These are phyloP conservation scores for Chiroxiphia lanceolata DNA, from an alignment of 2,797 vertebrate species.

Conservation along the genomic window DNA sequence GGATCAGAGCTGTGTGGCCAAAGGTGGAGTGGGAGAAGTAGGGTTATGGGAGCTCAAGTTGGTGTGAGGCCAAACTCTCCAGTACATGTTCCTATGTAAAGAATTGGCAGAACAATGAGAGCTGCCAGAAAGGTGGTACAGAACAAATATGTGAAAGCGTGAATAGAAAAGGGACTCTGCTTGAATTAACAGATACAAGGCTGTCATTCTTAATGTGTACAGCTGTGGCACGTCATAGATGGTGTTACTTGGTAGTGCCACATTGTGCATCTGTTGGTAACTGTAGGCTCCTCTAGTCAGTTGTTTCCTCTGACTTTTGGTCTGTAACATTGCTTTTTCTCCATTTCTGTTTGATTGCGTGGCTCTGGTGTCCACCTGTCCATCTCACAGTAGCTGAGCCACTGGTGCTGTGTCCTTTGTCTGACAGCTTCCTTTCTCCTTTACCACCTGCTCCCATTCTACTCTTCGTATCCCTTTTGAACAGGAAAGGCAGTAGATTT, in stretches of 20 bases:
- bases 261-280: not conserved
- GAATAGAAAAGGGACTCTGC: not conserved
- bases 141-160: not conserved
- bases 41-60: not conserved
- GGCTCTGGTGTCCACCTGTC: not conserved
- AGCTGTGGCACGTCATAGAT: not conserved
- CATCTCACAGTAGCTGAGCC: not conserved
- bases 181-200: conserved; percentile 26
- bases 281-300: not conserved
- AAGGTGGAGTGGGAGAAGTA: not conserved
- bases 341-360: not conserved
- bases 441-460: not conserved
- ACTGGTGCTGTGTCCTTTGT: not conserved
- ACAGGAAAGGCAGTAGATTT: conserved; percentile 8
- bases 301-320: conserved; percentile 13
- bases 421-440: not conserved
- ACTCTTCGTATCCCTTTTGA: not conserved
- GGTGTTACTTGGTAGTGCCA: conserved; percentile 44
- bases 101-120: not conserved
- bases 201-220: conserved; percentile 39
- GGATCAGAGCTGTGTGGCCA: not conserved
- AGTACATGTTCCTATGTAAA: not conserved
- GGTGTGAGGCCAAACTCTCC: not conserved
- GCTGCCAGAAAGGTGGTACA: not conserved
- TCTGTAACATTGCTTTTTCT: not conserved